phyloP scores from a whole-genome alignment of 2,888 invertebrate species.

The Endomychus coccineus region DNA sequence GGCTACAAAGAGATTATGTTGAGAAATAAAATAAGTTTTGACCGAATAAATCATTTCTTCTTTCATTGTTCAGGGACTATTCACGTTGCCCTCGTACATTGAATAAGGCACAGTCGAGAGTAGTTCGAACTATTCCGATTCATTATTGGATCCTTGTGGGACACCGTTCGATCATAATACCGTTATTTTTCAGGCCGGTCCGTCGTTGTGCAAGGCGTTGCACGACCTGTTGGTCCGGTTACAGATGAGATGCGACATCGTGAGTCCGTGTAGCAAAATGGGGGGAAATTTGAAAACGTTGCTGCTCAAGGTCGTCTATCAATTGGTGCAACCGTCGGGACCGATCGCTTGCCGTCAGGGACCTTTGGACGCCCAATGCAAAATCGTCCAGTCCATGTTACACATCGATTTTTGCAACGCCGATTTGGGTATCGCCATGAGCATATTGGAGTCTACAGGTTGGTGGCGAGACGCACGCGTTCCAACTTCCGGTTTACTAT shows the following conservation, averaged over 20 bases:
- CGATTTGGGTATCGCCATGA: conserved; percentile 64
- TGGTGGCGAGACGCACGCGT: conserved; percentile 29
- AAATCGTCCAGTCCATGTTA: conserved; percentile 58
- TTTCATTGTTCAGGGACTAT: too few relatives aligned
- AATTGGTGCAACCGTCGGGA: conserved; percentile 60
- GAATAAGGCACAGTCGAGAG: too few relatives aligned
- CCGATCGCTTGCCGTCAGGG: conserved; percentile 57
- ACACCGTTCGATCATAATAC: too few relatives aligned
- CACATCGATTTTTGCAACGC: conserved; percentile 60
- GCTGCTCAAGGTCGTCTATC: conserved; percentile 62
- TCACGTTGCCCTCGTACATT: too few relatives aligned
- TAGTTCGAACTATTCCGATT: too few relatives aligned
- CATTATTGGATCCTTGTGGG: too few relatives aligned
- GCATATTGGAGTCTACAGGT: conserved; percentile 67
- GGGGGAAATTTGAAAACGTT: conserved; percentile 55
- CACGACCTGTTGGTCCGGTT: conserved; percentile 63
- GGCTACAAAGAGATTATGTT: too few relatives aligned
- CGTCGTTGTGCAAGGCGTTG: conserved; percentile 65
- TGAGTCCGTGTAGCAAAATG: conserved; percentile 48
- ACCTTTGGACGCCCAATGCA: conserved; percentile 69
- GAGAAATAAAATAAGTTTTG: too few relatives aligned
- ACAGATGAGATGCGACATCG: conserved; percentile 58
- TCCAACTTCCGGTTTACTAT: too few relatives aligned
- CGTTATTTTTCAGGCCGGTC: conserved; percentile 58
- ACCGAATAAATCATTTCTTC: too few relatives aligned